A percentile compares a stretch with the other conserved stretches of the same genome.
These are phyloP conservation scores for Oscarella lobularis DNA, from an alignment of 37 sponge, comb jelly and placozoan species.

Conservation along the genomic window DNA sequence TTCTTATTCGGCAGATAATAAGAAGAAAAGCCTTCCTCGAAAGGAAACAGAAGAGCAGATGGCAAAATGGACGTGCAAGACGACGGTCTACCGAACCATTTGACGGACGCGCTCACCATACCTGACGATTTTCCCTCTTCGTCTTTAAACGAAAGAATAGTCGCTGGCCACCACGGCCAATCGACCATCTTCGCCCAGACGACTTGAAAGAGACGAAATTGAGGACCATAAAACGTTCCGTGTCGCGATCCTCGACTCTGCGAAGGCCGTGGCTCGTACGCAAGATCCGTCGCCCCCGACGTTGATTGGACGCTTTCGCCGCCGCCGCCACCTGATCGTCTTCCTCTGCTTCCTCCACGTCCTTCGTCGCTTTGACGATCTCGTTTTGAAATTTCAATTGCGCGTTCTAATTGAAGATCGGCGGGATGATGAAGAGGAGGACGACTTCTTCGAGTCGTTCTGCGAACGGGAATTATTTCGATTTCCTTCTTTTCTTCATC, in stretches of 20 bases:
- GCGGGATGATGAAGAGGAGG: too few species aligned
- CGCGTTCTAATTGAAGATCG: too few species aligned
- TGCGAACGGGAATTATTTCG: too few species aligned
- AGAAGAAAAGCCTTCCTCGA: not conserved
- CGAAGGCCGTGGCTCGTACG: not conserved
- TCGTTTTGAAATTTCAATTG: too few species aligned
- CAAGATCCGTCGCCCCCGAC: too few species aligned
- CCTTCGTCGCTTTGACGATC: too few species aligned
- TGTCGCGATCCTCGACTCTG: not conserved
- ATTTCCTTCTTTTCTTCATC: too few species aligned
- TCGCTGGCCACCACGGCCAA: not conserved
- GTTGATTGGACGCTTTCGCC: too few species aligned
- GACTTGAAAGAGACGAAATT: not conserved
- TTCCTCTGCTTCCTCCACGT: too few species aligned
- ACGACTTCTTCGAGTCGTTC: too few species aligned
- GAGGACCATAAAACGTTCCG: not conserved
- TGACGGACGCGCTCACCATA: not conserved
- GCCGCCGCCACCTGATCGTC: too few species aligned
- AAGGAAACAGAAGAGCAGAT: not conserved
- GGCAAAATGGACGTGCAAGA: not conserved
- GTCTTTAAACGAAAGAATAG: not conserved
- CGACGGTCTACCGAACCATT: not conserved
- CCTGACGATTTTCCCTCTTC: not conserved
- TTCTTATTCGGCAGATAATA: not conserved
- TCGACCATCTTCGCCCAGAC: constrained; percentile 1